These are phyloP conservation scores for Kryphioiulus occultus DNA, from an alignment of 2,888 invertebrate species.

Conservation along the genomic window DNA sequence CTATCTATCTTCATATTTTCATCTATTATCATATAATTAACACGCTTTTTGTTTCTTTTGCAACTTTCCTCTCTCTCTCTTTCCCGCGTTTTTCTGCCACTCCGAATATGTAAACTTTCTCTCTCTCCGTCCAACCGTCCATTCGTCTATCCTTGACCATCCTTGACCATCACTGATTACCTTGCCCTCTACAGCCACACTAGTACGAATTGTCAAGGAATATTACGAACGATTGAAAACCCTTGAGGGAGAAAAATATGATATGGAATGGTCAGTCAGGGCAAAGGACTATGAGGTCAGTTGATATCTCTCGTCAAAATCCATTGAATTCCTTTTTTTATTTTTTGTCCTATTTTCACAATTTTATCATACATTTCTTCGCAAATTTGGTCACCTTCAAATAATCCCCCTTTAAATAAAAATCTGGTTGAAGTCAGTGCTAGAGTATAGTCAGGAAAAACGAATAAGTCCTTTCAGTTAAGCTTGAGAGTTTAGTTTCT, in stretches of 20 bases:
- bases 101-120: not conserved
- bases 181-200: slow-evolving; percentile 74
- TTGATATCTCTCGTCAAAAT: slow-evolving; percentile 44
- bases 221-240: slow-evolving; percentile 90
- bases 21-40: not conserved
- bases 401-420: not conserved
- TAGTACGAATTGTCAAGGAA: slow-evolving; percentile 92
- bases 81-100: slow-evolving; percentile 9
- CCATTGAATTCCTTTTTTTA: not conserved
- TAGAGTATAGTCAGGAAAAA: not conserved
- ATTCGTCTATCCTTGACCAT: not conserved
- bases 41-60: slow-evolving; percentile 5
- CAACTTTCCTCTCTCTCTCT: slow-evolving; percentile 5
- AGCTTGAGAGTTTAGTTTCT: not conserved
- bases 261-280: slow-evolving; percentile 96
- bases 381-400: not conserved
- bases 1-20: not conserved
- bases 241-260: slow-evolving; percentile 98
- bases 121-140: not conserved
- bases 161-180: slow-evolving; percentile 9
- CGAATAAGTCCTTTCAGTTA: not conserved
- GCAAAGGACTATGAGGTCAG: slow-evolving; percentile 95
- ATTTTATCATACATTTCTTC: not conserved
- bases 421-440: not conserved
- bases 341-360: not conserved